Evolutionary conservation across 1,140 invertebrate species (phyloP), one percentile per base, ranked within the genome.

Genomic region (Carposina sasakii): DNA sequence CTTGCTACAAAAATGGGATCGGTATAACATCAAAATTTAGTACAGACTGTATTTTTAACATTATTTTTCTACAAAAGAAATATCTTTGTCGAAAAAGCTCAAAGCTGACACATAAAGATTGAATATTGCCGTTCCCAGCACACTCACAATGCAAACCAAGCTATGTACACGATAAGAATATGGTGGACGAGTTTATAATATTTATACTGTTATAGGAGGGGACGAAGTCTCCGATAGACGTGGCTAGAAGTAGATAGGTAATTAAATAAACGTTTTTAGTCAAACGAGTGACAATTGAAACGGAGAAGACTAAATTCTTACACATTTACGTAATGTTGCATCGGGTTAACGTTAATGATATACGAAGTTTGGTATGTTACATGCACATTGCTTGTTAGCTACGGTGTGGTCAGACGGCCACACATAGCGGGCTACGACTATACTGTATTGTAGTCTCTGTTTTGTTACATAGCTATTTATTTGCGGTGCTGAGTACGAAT

Each of bases 301-400:
- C 81, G 71, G 71, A 84, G 58, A 84, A 84, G 81, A 84, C 81
- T 84, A 78, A 81, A 83, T 79, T 81, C 77, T 73, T 72, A 71
- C 75, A 60, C 71, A 73, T 77, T 72, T 81, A 78, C 69, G 70
- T 74, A 78, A 75, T 81, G 76, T 78, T 78, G 75, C 75, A 78
- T 67, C 72, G 59, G 66, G 76, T 75, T 78, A 68, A 71, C 56
- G 64, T 81, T 81, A 67, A 73, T 73, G 63, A 73, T 81, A 72
- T 77, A 76, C 65, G 61, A 64, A 68, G 63, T 67, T 71, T 66
- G 66, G 67, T 70, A 78, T 65, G 61, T 62, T 67, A 67, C 61
- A 54, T 56, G 60, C 53, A 50, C 44, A 49, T 60, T 59, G 57
- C 56, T 59, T 51, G 53, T 48, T 44, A 26, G 41, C 50, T 45